Percentiles rank a stretch among this genome's conserved stretches.
These are phyloP conservation scores for Acanthurus leucopareius DNA, from an alignment of 2,797 vertebrate genomes.

Conservation along the genomic window DNA sequence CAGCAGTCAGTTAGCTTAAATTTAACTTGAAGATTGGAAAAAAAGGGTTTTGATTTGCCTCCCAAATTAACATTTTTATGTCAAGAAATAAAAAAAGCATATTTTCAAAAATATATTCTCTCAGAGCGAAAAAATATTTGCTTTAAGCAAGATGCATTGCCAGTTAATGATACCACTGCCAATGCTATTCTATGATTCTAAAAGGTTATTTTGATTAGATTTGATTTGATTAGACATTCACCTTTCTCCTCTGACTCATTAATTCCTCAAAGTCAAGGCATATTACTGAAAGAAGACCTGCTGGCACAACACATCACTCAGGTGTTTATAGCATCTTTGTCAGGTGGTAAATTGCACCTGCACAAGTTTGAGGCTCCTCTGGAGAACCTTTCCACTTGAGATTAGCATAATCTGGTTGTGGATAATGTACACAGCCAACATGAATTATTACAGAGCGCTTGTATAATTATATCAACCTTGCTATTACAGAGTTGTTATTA, in stretches of 20 bases:
- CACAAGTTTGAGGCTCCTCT: slow-evolving; percentile 40
- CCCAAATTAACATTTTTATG: too few species aligned
- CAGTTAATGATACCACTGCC: neutral
- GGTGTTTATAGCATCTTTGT: slow-evolving; percentile 30
- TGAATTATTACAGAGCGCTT: slow-evolving; percentile 45
- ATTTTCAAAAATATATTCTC: too few species aligned
- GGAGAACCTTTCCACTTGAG: slow-evolving; percentile 37
- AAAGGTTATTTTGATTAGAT: too few species aligned
- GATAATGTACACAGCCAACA: slow-evolving; percentile 5
- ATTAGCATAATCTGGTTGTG: slow-evolving; percentile 56
- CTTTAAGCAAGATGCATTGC: too few species aligned
- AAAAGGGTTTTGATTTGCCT: too few species aligned
- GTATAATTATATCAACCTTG: slow-evolving; percentile 62
- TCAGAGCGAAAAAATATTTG: too few species aligned
- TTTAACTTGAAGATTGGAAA: neutral
- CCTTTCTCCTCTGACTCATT: slow-evolving; percentile 26
- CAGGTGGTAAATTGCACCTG: slow-evolving; percentile 24
- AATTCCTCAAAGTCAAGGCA: slow-evolving; percentile 51
- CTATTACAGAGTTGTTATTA: slow-evolving; percentile 54
- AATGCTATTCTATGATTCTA: slow-evolving; percentile 9
- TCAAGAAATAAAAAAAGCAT: too few species aligned
- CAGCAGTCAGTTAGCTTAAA: too few species aligned
- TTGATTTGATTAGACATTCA: slow-evolving; percentile 48
- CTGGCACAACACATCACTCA: slow-evolving; percentile 44
- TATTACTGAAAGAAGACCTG: slow-evolving; percentile 46